phyloP scores from a whole-genome alignment of 1,140 invertebrate species.

The Laupala kohalensis region DNA sequence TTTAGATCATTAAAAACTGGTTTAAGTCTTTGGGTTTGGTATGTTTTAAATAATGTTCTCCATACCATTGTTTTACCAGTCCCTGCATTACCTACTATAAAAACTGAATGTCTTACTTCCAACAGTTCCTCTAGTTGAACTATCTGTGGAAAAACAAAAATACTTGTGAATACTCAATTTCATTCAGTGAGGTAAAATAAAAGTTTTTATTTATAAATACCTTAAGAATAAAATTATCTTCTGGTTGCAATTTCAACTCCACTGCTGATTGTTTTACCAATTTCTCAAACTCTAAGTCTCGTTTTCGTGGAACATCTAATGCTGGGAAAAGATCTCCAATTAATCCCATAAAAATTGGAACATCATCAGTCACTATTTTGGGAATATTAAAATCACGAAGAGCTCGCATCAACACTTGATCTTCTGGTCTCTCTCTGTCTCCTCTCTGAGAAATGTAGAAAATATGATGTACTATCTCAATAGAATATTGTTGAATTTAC shows the following conservation, averaged over 20 bases:
- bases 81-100: constrained; percentile 81
- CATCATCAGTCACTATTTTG: constrained; percentile 83
- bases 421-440: constrained; percentile 53
- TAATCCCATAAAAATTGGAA: constrained; percentile 80
- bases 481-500: not conserved
- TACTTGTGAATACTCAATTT: not conserved
- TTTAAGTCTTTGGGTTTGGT: constrained; percentile 61
- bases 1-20: constrained; percentile 82
- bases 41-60: constrained; percentile 77
- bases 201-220: constrained; percentile 24
- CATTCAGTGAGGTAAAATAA: not conserved
- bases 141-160: constrained; percentile 37
- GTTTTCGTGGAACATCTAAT: constrained; percentile 72
- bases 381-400: constrained; percentile 85
- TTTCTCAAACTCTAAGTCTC: constrained; percentile 74
- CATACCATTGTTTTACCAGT: constrained; percentile 88
- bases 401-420: constrained; percentile 71
- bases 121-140: constrained; percentile 86
- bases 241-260: constrained; percentile 77
- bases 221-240: constrained; percentile 78
- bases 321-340: constrained; percentile 83
- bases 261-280: constrained; percentile 58
- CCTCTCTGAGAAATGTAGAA: constrained; percentile 32
- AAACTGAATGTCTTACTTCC: constrained; percentile 87
- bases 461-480: not conserved